Conservation (phyloP, 2,888 invertebrate genomes). For the Anthrax anthrax region DNA sequence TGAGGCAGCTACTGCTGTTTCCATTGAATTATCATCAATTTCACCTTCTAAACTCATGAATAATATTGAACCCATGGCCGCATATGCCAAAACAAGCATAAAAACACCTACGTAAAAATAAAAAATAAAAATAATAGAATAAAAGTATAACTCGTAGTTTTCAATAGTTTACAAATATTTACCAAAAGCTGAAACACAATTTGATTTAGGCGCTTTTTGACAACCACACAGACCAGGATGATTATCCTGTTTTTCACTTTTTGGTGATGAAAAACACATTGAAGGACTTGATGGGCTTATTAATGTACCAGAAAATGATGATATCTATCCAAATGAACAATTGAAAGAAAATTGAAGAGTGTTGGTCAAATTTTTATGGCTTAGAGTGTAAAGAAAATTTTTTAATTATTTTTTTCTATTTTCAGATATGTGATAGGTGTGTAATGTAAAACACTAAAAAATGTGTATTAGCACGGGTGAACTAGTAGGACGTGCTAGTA, state of each 20-base stretch:
- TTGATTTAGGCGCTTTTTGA: slow-evolving; percentile 33
- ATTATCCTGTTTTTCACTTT: slow-evolving; percentile 18
- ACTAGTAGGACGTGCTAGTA: too few relatives aligned
- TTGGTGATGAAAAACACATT: slow-evolving; percentile 21
- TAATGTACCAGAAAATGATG: slow-evolving; percentile 22
- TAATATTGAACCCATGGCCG: slow-evolving; percentile 79
- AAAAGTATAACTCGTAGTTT: not conserved
- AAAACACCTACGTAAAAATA: slow-evolving; percentile 24
- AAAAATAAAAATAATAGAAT: not conserved
- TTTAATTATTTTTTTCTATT: too few relatives aligned
- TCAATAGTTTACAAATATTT: not conserved
- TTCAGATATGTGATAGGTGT: too few relatives aligned
- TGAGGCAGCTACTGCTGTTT: slow-evolving; percentile 50
- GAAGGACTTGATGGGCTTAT: slow-evolving; percentile 17
- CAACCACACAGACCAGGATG: slow-evolving; percentile 30
- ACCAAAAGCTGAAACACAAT: slow-evolving; percentile 36
- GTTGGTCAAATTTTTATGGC: too few relatives aligned
- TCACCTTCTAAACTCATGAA: slow-evolving; percentile 74
- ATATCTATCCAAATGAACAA: too few relatives aligned
- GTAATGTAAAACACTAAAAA: too few relatives aligned
- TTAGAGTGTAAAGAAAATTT: too few relatives aligned
- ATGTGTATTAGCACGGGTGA: too few relatives aligned
- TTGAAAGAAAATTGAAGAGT: too few relatives aligned
- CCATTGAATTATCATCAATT: slow-evolving; percentile 37
- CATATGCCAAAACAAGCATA: slow-evolving; percentile 75